These are phyloP conservation scores for Lepilemur ruficaudatus DNA, from an alignment of 2,797 vertebrate species.

Conservation along the genomic window DNA sequence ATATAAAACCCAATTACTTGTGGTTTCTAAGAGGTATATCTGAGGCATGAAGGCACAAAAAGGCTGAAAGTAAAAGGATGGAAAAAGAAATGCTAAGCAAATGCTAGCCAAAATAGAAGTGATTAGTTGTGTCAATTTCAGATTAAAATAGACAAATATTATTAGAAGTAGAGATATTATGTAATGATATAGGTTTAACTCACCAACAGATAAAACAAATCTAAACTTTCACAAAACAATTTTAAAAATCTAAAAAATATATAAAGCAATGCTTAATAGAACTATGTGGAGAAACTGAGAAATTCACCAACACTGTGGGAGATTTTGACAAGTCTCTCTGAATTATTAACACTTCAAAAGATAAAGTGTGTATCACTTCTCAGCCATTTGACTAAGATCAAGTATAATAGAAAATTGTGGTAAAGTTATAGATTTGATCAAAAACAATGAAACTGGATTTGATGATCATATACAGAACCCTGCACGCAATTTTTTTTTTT, in stretches of 20 bases:
- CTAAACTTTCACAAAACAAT: background rate
- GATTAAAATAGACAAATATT: background rate
- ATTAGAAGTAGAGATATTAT: background rate
- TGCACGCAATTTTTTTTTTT: background rate
- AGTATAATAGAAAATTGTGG: background rate
- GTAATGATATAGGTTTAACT: background rate
- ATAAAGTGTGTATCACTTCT: background rate
- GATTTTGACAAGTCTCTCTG: background rate
- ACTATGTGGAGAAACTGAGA: background rate
- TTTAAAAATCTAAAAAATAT: background rate
- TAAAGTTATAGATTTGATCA: background rate
- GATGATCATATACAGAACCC: background rate
- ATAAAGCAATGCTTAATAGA: background rate
- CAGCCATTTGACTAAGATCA: too few species aligned
- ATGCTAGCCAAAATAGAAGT: background rate
- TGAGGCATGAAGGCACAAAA: background rate
- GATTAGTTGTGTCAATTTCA: background rate
- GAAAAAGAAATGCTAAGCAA: background rate
- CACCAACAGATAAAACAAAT: background rate
- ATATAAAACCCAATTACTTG: background rate
- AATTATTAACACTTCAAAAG: background rate
- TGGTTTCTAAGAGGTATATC: background rate
- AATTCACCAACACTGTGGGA: background rate
- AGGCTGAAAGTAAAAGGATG: background rate
- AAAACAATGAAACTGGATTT: background rate